A percentile compares a stretch with the other conserved stretches of the same genome.
Evolutionary conservation across 2,888 invertebrate genomes (phyloP).

Genomic region (Pandemis heparana): DNA sequence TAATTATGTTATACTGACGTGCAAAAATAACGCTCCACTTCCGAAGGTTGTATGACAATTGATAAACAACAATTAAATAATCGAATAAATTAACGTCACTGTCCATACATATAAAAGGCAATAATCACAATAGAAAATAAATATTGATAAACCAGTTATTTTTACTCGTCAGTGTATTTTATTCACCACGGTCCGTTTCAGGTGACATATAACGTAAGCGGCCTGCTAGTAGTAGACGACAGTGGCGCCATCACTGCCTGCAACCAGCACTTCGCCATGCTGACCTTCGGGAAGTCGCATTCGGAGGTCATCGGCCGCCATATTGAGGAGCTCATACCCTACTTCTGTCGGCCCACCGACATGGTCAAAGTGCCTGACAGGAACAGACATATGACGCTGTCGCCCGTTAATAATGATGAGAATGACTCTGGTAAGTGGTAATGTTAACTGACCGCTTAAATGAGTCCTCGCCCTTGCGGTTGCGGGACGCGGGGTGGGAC

Average conservation of each 20-base stretch:
- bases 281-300: conserved; percentile 88
- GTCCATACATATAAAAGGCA: no score
- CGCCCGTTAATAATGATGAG: conserved; percentile 83
- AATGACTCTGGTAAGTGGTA: conserved; percentile 58
- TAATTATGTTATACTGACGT: no score
- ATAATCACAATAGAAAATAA: no score
- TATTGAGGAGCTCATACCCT: conserved; percentile 85
- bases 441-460: no score
- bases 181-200: conserved; percentile 47
- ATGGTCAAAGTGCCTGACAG: conserved; percentile 73
- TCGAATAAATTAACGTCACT: no score
- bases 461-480: no score
- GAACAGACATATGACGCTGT: conserved; percentile 83
- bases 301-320: conserved; percentile 85
- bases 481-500: no score
- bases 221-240: conserved; percentile 87
- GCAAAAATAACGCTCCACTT: no score
- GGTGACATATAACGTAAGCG: conserved; percentile 88
- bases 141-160: no score
- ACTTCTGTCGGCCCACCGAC: conserved; percentile 86
- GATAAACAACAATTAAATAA: no score
- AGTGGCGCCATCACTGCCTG: conserved; percentile 87
- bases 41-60: no score
- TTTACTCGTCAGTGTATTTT: no score
- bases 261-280: conserved; percentile 88